These are phyloP conservation scores for Lasioglossum albipes DNA, from an alignment of 1,140 invertebrate genomes.

Conservation along the genomic window DNA sequence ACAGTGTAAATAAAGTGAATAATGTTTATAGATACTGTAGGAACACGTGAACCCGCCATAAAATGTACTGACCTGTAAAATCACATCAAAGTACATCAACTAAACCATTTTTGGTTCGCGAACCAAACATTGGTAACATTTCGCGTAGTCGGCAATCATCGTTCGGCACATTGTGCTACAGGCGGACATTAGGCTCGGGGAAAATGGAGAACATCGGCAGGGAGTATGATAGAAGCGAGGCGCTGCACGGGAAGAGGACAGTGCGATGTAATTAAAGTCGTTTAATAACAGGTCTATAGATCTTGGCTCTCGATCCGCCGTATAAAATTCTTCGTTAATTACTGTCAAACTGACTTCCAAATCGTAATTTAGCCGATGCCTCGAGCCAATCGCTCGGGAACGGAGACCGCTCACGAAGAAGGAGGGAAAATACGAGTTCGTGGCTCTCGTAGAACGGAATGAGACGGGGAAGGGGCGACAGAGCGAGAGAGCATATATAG, in stretches of 20 bases:
- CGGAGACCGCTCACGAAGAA: background rate
- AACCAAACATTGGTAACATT: too few species aligned
- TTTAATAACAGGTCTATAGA: constrained; percentile 64
- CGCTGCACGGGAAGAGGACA: background rate
- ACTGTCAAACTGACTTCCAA: constrained; percentile 62
- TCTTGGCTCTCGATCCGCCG: constrained; percentile 47
- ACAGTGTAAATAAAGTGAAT: too few species aligned
- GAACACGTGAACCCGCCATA: too few species aligned
- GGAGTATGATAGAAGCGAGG: too few species aligned
- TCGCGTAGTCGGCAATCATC: too few species aligned
- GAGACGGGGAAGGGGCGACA: background rate
- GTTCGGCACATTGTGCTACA: constrained; percentile 11
- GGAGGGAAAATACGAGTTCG: background rate
- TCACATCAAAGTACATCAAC: too few species aligned
- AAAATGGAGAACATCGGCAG: background rate
- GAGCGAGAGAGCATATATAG: background rate
- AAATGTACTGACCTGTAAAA: too few species aligned
- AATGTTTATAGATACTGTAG: too few species aligned
- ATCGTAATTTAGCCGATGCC: constrained; percentile 60
- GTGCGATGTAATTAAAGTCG: constrained; percentile 57
- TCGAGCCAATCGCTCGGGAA: constrained; percentile 23
- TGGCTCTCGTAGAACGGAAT: background rate
- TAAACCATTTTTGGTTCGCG: too few species aligned
- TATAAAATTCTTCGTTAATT: constrained; percentile 66
- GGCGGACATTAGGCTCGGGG: too few species aligned